Percentiles rank a stretch among this genome's conserved stretches.
These are phyloP conservation scores for Apeltes quadracus DNA, from an alignment of 2,113 vertebrate genomes.

Conservation along the genomic window DNA sequence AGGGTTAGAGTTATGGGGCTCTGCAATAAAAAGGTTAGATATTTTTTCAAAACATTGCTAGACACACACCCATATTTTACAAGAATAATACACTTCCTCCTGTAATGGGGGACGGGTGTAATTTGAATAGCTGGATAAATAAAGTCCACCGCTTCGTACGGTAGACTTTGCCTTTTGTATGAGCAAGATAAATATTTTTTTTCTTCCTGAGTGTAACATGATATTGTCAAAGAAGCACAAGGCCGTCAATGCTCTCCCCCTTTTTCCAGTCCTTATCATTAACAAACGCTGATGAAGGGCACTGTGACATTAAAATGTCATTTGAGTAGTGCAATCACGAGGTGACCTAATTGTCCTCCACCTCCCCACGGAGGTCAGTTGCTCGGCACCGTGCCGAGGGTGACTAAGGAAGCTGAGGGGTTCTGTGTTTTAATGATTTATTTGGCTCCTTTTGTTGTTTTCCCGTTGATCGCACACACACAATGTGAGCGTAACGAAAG, in stretches of 20 bases:
- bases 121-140: constrained; percentile 65
- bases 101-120: constrained; percentile 46
- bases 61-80: constrained; percentile 66
- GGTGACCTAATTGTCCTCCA: constrained; percentile 74
- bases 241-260: constrained; percentile 51
- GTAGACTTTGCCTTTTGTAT: constrained; percentile 11
- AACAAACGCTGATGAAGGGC: constrained; percentile 62
- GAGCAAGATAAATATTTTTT: constrained; percentile 9
- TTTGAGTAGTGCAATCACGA: constrained; percentile 71
- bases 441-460: constrained; percentile 76
- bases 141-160: constrained; percentile 30
- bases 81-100: constrained; percentile 55
- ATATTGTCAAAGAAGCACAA: constrained; percentile 47
- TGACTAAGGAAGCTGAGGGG: constrained; percentile 71
- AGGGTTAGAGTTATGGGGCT: constrained; percentile 78
- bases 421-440: constrained; percentile 77
- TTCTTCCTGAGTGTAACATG: constrained; percentile 15
- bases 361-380: constrained; percentile 60
- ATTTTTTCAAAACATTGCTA: constrained; percentile 77
- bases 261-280: constrained; percentile 52
- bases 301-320: constrained; percentile 74
- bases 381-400: constrained; percentile 54
- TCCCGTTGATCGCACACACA: constrained; percentile 76
- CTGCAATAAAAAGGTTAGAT: constrained; percentile 77
- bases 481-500: constrained; percentile 77